Percentiles rank a stretch among this genome's conserved stretches.
These are phyloP conservation scores for Orthosia incerta DNA, from an alignment of 2,888 invertebrate genomes.

Conservation along the genomic window DNA sequence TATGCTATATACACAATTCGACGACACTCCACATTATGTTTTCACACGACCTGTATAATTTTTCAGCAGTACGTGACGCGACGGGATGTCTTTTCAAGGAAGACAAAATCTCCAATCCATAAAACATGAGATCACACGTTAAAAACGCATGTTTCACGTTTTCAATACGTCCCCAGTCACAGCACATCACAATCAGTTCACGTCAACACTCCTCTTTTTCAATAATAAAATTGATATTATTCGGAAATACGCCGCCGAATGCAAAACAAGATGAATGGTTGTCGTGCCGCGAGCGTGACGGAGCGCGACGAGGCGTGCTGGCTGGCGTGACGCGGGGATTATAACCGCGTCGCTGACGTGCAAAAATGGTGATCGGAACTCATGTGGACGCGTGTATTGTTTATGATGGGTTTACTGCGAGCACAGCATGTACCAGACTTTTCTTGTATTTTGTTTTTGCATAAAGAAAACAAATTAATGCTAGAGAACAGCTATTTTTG, in stretches of 20 bases:
- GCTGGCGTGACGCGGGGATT: slow-evolving; percentile 41
- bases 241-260: slow-evolving; percentile 42
- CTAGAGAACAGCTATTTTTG: background rate
- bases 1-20: background rate
- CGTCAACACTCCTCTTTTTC: slow-evolving; percentile 43
- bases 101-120: background rate
- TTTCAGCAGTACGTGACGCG: slow-evolving; percentile 2
- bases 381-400: slow-evolving; percentile 29
- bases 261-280: slow-evolving; percentile 57
- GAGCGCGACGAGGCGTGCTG: slow-evolving; percentile 29
- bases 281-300: slow-evolving; percentile 30
- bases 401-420: slow-evolving; percentile 19
- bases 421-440: background rate
- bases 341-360: slow-evolving; percentile 44
- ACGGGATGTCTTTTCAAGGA: background rate
- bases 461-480: background rate
- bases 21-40: background rate
- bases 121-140: slow-evolving; percentile 7
- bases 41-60: background rate
- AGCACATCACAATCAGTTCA: slow-evolving; percentile 46
- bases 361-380: slow-evolving; percentile 47
- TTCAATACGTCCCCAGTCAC: slow-evolving; percentile 29
- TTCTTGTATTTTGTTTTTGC: slow-evolving; percentile 3
- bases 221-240: slow-evolving; percentile 58
- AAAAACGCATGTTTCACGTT: slow-evolving; percentile 21